Percentiles rank a stretch among this genome's conserved stretches.
phyloP scores from a whole-genome alignment of 1,140 invertebrate species.

The Teleogryllus occipitalis region DNA sequence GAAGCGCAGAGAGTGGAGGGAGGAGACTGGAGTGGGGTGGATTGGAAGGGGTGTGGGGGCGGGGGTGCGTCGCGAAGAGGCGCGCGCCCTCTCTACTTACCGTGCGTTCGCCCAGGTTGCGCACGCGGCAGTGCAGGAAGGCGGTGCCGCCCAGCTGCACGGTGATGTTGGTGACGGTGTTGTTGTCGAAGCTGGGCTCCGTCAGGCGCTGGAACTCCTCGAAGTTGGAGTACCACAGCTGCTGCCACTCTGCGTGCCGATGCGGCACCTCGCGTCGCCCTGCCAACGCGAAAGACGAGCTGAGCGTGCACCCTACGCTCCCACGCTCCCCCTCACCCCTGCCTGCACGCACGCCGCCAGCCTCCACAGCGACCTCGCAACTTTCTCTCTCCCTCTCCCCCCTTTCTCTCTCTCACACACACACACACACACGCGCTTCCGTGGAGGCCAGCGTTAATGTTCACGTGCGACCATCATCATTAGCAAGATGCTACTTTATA shows the following conservation, averaged over 20 bases:
- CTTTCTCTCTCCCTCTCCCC: no score
- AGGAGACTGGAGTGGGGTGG: no score
- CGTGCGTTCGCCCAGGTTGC: constrained; percentile 55
- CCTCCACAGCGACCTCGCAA: no score
- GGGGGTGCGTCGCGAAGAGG: no score
- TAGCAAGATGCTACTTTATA: no score
- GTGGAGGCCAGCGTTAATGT: no score
- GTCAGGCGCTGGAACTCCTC: constrained; percentile 33
- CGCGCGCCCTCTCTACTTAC: constrained; percentile 34
- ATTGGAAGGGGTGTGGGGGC: no score
- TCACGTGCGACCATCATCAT: no score
- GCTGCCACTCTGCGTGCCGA: constrained; percentile 30
- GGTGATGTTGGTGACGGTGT: constrained; percentile 65
- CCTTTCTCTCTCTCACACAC: no score
- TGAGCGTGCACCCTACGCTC: neutral
- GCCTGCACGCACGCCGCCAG: no score
- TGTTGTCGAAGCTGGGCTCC: constrained; percentile 48
- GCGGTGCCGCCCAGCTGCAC: constrained; percentile 75
- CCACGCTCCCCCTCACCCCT: neutral
- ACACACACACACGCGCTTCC: neutral
- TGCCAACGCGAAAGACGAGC: constrained; percentile 23
- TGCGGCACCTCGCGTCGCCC: constrained; percentile 28
- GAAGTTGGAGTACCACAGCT: constrained; percentile 37
- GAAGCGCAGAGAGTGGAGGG: no score
- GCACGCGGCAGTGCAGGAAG: constrained; percentile 71